Evolutionary conservation across 2,113 vertebrate species (phyloP).

Genomic region (Chaetops frenatus): DNA sequence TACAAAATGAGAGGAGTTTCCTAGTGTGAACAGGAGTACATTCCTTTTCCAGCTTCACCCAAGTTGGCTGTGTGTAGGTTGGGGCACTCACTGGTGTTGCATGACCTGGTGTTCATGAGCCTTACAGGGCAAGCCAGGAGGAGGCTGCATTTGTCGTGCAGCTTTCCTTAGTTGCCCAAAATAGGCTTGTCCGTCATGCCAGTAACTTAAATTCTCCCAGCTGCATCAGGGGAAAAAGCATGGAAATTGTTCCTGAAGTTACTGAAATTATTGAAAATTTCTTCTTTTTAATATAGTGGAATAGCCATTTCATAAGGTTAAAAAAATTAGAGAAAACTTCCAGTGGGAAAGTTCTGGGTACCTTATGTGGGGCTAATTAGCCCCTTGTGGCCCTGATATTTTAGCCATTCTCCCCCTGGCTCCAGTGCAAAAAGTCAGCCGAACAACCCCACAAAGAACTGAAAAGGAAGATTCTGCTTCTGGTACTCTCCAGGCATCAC

Average conservation of each 20-base stretch:
- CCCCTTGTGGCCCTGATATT: background rate
- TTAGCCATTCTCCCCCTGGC: background rate
- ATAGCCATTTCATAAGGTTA: background rate
- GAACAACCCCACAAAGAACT: background rate
- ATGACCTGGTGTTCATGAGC: rapidly evolving
- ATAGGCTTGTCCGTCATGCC: background rate
- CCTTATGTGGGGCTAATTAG: background rate
- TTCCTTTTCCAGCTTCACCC: background rate
- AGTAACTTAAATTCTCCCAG: background rate
- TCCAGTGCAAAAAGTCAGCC: background rate
- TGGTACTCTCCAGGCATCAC: background rate
- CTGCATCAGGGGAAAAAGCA: background rate
- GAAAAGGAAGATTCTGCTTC: background rate
- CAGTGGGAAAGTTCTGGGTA: background rate
- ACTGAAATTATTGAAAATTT: rapidly evolving
- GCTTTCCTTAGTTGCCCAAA: background rate
- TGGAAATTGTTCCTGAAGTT: background rate
- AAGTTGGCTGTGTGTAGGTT: rapidly evolving
- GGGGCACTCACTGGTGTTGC: background rate
- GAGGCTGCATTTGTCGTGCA: rapidly evolving
- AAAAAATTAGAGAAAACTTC: background rate
- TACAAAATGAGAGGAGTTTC: background rate
- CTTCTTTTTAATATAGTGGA: background rate
- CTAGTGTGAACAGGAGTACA: background rate
- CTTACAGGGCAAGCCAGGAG: background rate